Base-by-base conservation (phyloP, 1,140 invertebrate genomes). In the Paraescarpia echinospica region DNA sequence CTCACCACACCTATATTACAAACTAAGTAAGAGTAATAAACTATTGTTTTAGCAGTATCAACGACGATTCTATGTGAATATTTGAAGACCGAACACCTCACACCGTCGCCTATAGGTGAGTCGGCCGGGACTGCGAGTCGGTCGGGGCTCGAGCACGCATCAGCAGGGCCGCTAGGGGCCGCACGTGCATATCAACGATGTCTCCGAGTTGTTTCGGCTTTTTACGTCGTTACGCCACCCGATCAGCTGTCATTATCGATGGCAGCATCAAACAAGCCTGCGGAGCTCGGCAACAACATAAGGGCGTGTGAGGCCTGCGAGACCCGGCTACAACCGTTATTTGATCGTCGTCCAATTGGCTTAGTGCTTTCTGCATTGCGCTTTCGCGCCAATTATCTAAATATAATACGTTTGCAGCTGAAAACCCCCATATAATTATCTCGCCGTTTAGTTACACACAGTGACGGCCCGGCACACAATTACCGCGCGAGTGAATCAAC, bases 361-460 rank as follows among this genome's bases (percentile, higher is more conserved):
- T 77, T 77, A 77, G 59, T 77, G 59, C 59, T 77, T 77, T 77
- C 59, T 77, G 59, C 59, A 18, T 77, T 18, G 59, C 59, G 59
- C 59, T 77, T 31, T 77, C 59, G 59, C 59, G 59, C 59, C 59
- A 77, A 77, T 77, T 77, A 77, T 77, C 59, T 77, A 77, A 77
- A 77, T 77, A 77, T 77, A 77, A 77, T 77, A 77, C 59, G 59
- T 77, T 77, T 27, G 59, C 59, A 12, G 14, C 59, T 77, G 59
- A 77, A 77, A 77, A 77, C 14, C 59, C 9, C 59, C 59, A 77
- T 77, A 31, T 77, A 77, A 77, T 77, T 77, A 77, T 77, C 59
- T 77, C 59, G 59, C 59, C 59, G 59, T 77, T 77, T 77, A 77
- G 59, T 77, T 77, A 77, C 59, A 77, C 59, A 31, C 59, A 31